Percentiles rank a stretch among this genome's conserved stretches.
Conservation (phyloP, 2,113 vertebrate genomes). For the Falcunculus frontatus region DNA sequence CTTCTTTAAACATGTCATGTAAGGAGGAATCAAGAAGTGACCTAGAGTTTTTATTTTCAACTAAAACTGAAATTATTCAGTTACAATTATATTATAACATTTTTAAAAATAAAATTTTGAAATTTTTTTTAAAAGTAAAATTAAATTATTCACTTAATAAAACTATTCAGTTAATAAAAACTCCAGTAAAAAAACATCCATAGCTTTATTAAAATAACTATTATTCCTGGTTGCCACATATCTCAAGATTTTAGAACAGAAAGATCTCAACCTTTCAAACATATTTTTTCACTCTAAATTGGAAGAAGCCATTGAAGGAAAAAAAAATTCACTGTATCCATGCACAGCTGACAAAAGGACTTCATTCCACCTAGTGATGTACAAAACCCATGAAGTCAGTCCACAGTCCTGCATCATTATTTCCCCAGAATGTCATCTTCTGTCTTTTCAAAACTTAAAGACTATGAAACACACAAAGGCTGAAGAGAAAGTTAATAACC, state of each 20-base stretch:
- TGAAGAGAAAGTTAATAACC: constrained; percentile 47
- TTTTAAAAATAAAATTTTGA: background rate
- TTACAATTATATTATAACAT: background rate
- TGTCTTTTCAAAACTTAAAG: constrained; percentile 30
- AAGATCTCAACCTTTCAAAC: background rate
- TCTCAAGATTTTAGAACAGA: background rate
- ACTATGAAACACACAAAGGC: constrained; percentile 33
- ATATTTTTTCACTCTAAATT: background rate
- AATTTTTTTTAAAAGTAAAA: background rate
- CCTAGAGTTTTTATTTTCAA: background rate
- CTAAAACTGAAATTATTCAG: background rate
- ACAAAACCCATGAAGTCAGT: background rate
- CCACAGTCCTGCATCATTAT: background rate
- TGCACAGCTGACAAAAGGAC: background rate
- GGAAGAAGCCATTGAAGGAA: background rate
- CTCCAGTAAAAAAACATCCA: background rate
- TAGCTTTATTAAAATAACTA: background rate
- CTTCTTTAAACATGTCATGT: background rate
- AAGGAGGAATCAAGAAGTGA: background rate
- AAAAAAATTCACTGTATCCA: background rate
- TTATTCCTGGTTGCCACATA: background rate
- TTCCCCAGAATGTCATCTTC: constrained; percentile 35
- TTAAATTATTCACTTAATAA: background rate
- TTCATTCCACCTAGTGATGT: background rate
- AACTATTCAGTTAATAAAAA: background rate